phyloP scores from a whole-genome alignment of 2,888 invertebrate genomes.

The Osedax frankpressi region DNA sequence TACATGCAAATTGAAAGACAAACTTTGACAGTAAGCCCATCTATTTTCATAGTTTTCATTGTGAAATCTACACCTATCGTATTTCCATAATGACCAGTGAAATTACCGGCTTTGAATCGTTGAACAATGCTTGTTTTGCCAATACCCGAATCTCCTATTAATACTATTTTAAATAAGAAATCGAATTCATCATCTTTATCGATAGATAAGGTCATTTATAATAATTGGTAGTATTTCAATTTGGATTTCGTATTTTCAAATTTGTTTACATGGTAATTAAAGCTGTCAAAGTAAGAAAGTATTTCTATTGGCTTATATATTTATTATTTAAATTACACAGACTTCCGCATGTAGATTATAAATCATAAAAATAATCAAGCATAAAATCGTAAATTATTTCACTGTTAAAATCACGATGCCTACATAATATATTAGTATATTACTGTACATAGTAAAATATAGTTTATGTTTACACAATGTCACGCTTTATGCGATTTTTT shows the following conservation, averaged over 20 bases:
- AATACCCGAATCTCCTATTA: slow-evolving; percentile 59
- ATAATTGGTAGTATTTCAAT: neutral
- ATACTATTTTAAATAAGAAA: slow-evolving; percentile 83
- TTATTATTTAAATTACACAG: no score
- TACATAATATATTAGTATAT: neutral
- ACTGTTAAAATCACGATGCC: no score
- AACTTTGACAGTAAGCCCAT: slow-evolving; percentile 88
- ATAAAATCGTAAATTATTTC: no score
- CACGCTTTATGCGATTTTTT: slow-evolving; percentile 41
- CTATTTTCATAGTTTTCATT: slow-evolving; percentile 87
- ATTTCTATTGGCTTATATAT: no score
- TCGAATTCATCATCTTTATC: slow-evolving; percentile 58
- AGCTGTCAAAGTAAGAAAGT: no score
- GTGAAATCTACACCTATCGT: slow-evolving; percentile 97
- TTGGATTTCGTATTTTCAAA: neutral
- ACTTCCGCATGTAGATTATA: neutral
- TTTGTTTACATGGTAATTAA: neutral
- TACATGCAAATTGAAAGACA: no score
- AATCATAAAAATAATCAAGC: neutral
- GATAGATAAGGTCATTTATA: neutral
- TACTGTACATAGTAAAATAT: neutral
- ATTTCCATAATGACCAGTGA: slow-evolving; percentile 77
- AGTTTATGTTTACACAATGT: slow-evolving; percentile 17
- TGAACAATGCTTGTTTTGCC: slow-evolving; percentile 88
- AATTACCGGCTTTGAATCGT: slow-evolving; percentile 85